Base-by-base conservation (phyloP, 1,140 invertebrate genomes). In the Luehdorfia chinensis region DNA sequence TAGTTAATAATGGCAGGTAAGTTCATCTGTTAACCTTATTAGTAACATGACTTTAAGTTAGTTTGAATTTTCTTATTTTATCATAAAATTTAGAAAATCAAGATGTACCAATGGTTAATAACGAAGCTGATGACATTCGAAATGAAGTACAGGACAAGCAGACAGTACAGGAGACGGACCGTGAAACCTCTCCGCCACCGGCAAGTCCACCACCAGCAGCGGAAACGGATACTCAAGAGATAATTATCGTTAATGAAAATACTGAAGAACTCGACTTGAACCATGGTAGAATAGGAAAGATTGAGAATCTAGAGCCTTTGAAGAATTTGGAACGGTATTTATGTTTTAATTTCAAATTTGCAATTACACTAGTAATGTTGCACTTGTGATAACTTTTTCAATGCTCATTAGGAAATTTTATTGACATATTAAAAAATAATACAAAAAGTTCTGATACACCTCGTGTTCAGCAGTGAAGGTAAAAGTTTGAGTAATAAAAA, bases 301-400 rank as follows among this genome's bases (percentile, higher is more conserved):
- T 97, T 55, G 93, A 95, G 61, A 94, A 96, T 73, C 88, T 97
- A 9, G 94, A 96, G 63, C 90, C 90, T 1, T 70, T 97, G 7
- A 90, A 77, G 11, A 89, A 91, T 53, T 89, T 96, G 21, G 91
- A 97, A 87, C 92, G 90, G 62, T 86, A 59, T 43, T 16, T 51
- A 32, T 28, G 30, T 15, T 8, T 2, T 33, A n/a, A n/a, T n/a
- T n/a, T 15, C 6, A 32, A 15, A 13, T 4, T 28, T 9, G n/a
- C 12, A 4, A 9, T 2, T 12, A 1, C n/a, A n/a, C n/a, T n/a
- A n/a, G n/a, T n/a, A n/a, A n/a, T n/a, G n/a, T n/a, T n/a, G n/a
- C n/a, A n/a, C n/a, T n/a, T n/a, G n/a, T n/a, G n/a, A n/a, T n/a
- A n/a, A n/a, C n/a, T n/a, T n/a, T n/a, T n/a, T n/a, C n/a, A n/a